Evolutionary conservation across 2,888 invertebrate genomes (phyloP), one percentile per base, ranked within the genome.

Genomic region (Allygus modestus): DNA sequence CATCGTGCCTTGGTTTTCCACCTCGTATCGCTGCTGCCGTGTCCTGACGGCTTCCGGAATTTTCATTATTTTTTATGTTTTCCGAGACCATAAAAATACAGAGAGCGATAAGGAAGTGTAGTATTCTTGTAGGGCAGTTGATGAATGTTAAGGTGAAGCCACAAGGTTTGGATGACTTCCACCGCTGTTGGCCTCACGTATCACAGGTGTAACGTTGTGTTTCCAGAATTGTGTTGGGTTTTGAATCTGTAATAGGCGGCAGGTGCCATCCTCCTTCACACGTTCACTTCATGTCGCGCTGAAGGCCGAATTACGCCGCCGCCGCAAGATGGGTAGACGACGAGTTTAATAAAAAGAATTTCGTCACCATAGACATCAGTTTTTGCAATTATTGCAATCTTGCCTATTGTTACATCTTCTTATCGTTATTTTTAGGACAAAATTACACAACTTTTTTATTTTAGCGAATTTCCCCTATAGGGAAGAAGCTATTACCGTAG

Each of bases 191-290:
- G 31, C 28, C 65, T 65, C 65, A 65, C 65, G 65, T 65, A 4
- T 20, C 28, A 20, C 58, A 15, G 65, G 11, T 65, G 65, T 65
- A 65, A 31, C 54, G 20, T 12, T 9, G 58, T 20, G 65, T 65
- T 65, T 65, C 65, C 65, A 65, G 15, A 65, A 65, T 65, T 65
- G 65, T 65, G 65, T 9, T 65, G 65, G 65, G 28, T 31, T 65
- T 31, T 26, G 65, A 65, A 65, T 65, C 12, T 28, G 28, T 65
- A 65, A 65, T 65, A 4, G 15, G 65, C 4, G 31, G 65, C 65
- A 65, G 65, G 65, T 65, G 65, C 28, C 58, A 23, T 20, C 58
- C 23, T 23, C 15, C 11, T 51, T 51, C 17, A 51, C 51, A 51
- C 51, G 11, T 51, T 51, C n/a, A n/a, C 15, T 51, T 4, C 58